These are phyloP conservation scores for Etia nguti DNA, from an alignment of 2,113 vertebrate genomes.

Conservation along the genomic window DNA sequence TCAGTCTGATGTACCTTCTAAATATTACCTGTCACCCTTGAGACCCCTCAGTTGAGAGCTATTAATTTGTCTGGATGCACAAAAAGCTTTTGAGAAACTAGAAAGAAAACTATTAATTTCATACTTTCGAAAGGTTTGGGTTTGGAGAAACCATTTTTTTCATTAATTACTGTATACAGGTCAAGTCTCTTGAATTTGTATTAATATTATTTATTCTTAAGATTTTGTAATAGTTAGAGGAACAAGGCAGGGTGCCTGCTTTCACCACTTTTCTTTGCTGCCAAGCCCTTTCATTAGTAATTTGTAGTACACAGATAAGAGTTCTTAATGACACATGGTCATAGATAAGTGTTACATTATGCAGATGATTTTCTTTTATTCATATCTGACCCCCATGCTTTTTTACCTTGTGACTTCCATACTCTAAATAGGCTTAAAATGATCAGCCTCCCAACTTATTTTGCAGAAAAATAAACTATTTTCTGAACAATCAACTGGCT, in stretches of 20 bases:
- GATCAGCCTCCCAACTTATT: neutral
- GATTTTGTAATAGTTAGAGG: neutral
- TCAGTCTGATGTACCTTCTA: neutral
- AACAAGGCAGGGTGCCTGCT: neutral
- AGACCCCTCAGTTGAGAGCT: neutral
- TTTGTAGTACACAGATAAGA: neutral
- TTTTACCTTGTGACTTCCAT: neutral
- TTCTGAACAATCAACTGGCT: neutral
- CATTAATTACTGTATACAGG: neutral
- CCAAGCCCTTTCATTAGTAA: neutral
- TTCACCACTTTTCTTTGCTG: neutral
- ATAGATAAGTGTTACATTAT: neutral
- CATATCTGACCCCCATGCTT: neutral
- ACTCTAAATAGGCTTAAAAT: neutral
- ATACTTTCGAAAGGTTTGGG: neutral
- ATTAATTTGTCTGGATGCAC: neutral
- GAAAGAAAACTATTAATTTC: neutral
- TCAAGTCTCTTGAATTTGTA: neutral
- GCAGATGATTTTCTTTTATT: neutral
- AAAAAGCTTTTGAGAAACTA: neutral
- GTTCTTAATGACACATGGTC: neutral
- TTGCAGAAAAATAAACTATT: neutral
- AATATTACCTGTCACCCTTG: neutral
- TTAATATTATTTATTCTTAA: neutral
- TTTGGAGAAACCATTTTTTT: neutral